phyloP scores from a whole-genome alignment of 1,140 invertebrate species.

The Drosophila ironensis region DNA sequence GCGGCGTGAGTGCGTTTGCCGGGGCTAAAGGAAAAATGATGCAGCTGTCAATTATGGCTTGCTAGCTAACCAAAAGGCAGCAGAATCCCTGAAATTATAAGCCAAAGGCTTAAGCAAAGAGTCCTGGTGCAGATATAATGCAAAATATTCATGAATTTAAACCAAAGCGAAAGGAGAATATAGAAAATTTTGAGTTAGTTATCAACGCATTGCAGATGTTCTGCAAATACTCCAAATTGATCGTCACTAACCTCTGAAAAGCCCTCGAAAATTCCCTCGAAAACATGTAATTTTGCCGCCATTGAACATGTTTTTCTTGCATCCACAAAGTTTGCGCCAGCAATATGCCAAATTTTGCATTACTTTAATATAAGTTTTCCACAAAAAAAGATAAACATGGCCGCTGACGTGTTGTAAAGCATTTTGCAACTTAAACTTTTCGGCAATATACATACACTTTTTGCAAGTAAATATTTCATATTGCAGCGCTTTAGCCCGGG shows the following conservation, averaged over 20 bases:
- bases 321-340: background rate
- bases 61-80: too few species aligned
- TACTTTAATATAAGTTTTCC: background rate
- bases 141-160: too few species aligned
- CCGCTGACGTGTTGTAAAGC: background rate
- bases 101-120: too few species aligned
- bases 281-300: background rate
- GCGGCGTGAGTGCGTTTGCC: constrained; percentile 10
- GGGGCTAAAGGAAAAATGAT: constrained; percentile 36
- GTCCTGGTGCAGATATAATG: too few species aligned
- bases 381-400: background rate
- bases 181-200: too few species aligned
- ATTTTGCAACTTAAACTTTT: background rate
- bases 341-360: background rate
- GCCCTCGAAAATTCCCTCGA: too few species aligned
- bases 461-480: constrained; percentile 11
- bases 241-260: too few species aligned
- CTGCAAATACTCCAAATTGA: too few species aligned
- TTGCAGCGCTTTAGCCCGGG: background rate
- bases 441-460: constrained; percentile 9
- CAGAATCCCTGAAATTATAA: too few species aligned
- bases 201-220: too few species aligned
- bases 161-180: too few species aligned
- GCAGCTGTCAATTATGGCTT: constrained; percentile 39
- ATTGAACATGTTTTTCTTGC: background rate